Percentiles rank a stretch among this genome's conserved stretches.
phyloP scores from a whole-genome alignment of 2,888 invertebrate genomes.

The Tuta absoluta region DNA sequence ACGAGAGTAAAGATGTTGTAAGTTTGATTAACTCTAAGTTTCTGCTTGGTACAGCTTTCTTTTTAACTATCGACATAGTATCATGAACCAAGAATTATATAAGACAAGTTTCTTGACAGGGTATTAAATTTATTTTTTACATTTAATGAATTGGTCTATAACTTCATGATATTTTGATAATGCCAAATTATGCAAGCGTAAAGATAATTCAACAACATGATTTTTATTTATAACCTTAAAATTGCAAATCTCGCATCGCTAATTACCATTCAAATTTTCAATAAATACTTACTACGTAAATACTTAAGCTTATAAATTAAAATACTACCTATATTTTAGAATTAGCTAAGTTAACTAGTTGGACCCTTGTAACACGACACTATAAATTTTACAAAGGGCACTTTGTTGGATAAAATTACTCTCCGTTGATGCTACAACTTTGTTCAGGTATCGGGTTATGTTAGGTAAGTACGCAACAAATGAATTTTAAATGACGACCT shows the following conservation, averaged over 20 bases:
- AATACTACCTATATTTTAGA: conserved; percentile 27
- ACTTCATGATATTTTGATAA: too few relatives aligned
- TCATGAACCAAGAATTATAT: neutral
- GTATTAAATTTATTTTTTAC: too few relatives aligned
- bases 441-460: conserved; percentile 1
- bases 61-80: neutral
- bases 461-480: neutral
- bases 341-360: conserved; percentile 27
- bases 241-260: neutral
- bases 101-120: too few relatives aligned
- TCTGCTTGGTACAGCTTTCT: conserved; percentile 17
- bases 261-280: neutral
- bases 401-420: conserved; percentile 19
- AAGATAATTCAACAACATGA: too few relatives aligned
- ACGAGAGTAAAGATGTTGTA: conserved; percentile 49
- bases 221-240: too few relatives aligned
- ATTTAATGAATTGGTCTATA: too few relatives aligned
- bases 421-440: neutral
- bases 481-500: neutral
- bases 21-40: conserved; percentile 54
- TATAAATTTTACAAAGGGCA: conserved; percentile 26
- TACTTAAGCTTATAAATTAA: conserved; percentile 22
- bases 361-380: conserved; percentile 25
- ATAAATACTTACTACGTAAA: too few relatives aligned
- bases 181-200: too few relatives aligned